phyloP scores from a whole-genome alignment of 2,888 invertebrate species.

The Plebejus argus region DNA sequence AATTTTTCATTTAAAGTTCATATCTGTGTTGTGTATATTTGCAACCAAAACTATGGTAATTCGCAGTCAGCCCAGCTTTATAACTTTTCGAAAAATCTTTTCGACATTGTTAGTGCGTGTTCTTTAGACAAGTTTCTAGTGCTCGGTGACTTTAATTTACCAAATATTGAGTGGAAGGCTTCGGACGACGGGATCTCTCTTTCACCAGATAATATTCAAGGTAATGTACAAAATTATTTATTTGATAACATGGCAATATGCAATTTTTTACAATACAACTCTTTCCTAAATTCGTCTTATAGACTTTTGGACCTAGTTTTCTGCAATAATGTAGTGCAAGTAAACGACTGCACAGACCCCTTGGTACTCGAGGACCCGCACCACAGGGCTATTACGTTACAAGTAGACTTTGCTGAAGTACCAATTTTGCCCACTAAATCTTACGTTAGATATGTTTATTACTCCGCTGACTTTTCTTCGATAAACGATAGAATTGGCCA shows the following conservation, averaged over 20 bases:
- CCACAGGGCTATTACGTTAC: background rate
- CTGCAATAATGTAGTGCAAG: background rate
- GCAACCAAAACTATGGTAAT: background rate
- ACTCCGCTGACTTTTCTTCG: no score
- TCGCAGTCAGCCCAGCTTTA: background rate
- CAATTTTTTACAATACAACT: slow-evolving; percentile 1
- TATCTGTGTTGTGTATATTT: slow-evolving; percentile 16
- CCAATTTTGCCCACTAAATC: no score
- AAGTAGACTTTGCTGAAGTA: background rate
- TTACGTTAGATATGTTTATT: no score
- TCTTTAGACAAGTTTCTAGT: no score
- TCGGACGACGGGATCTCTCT: background rate
- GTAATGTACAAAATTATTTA: background rate
- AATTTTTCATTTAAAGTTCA: background rate
- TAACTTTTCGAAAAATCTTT: background rate
- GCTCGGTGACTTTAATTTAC: no score
- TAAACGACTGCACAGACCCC: background rate
- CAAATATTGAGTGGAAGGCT: no score
- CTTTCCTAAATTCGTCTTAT: background rate
- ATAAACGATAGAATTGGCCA: no score
- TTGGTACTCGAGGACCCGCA: background rate
- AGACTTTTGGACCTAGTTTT: slow-evolving; percentile 12
- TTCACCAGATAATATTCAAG: background rate
- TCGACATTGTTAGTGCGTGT: background rate
- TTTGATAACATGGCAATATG: background rate